Conservation (phyloP, 2,888 invertebrate species). For the Reticulitermes lucifugus region DNA sequence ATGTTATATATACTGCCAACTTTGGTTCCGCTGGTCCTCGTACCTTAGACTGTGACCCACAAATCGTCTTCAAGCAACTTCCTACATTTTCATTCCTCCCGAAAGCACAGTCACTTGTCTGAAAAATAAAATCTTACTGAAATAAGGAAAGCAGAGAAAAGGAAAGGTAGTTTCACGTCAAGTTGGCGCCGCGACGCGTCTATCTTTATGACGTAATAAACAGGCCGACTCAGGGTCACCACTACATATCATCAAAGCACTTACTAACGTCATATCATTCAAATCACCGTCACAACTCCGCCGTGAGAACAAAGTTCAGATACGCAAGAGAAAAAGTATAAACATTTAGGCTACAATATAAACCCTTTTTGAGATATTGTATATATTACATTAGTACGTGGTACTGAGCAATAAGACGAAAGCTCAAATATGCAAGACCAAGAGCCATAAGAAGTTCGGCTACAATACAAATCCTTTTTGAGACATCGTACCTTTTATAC, state of each 20-base stretch:
- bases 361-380: too few relatives aligned
- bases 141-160: not conserved
- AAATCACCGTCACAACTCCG: not conserved
- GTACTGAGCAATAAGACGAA: too few relatives aligned
- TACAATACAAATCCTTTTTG: too few relatives aligned
- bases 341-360: too few relatives aligned
- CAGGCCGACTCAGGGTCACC: conserved; percentile 5
- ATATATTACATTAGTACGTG: too few relatives aligned
- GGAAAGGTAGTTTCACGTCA: not conserved
- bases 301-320: too few relatives aligned
- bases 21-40: too few relatives aligned
- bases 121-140: not conserved
- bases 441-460: too few relatives aligned
- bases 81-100: not conserved
- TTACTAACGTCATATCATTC: not conserved
- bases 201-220: conserved; percentile 1
- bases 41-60: not conserved
- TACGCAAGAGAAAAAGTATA: too few relatives aligned
- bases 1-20: not conserved
- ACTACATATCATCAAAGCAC: not conserved
- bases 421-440: too few relatives aligned
- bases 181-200: conserved; percentile 2
- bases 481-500: too few relatives aligned
- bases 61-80: not conserved
- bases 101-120: not conserved